These are phyloP conservation scores for Laterallus jamaicensis DNA, from an alignment of 2,113 vertebrate species.

Conservation along the genomic window DNA sequence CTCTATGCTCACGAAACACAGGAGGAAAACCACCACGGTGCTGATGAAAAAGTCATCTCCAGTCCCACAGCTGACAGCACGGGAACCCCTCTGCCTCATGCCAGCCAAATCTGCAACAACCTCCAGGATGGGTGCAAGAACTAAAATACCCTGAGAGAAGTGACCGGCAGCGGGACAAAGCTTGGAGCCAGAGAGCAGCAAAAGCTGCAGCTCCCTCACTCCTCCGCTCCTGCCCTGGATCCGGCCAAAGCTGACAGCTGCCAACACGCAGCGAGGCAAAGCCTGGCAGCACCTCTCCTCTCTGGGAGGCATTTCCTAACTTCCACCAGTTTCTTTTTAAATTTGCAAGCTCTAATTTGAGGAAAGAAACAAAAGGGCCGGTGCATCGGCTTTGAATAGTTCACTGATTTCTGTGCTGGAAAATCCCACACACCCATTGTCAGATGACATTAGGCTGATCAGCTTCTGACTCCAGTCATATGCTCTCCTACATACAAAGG, in stretches of 20 bases:
- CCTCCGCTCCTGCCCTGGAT: not conserved
- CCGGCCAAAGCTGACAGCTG: fast-evolving
- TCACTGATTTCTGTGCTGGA: not conserved
- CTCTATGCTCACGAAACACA: not conserved
- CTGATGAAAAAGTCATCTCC: fast-evolving
- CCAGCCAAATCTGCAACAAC: not conserved
- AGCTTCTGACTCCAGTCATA: not conserved
- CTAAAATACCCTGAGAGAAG: not conserved
- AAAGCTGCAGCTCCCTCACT: not conserved
- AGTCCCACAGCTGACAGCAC: not conserved
- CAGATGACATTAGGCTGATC: not conserved
- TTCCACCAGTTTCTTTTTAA: not conserved
- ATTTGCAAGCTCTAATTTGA: not conserved
- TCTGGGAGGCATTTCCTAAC: not conserved
- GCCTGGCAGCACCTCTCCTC: not conserved
- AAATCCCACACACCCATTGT: not conserved
- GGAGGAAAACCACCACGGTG: not conserved
- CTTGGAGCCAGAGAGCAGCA: not conserved
- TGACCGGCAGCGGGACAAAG: not conserved
- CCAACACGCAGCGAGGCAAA: not conserved
- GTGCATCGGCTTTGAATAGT: not conserved
- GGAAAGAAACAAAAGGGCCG: not conserved
- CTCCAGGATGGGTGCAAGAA: not conserved
- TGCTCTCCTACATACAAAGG: not conserved
- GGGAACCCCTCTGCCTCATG: not conserved